Conservation (phyloP, 2,797 vertebrate species). For the Paguma larvata region DNA sequence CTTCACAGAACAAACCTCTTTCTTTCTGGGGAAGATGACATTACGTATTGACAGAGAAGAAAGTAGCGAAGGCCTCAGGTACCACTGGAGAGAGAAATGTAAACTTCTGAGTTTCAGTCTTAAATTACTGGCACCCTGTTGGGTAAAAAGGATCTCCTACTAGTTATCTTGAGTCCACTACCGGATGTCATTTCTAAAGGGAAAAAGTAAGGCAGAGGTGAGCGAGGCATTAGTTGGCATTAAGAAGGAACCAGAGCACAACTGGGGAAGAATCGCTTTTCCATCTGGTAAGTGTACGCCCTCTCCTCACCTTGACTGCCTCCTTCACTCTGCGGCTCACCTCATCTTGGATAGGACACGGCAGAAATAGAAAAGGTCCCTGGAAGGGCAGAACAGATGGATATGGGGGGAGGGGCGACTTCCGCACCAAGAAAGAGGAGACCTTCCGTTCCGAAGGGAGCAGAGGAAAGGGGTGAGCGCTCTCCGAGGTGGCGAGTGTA, state of each 20-base stretch:
- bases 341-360: slow-evolving; percentile 33
- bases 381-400: slow-evolving; percentile 68
- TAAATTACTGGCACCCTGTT: slow-evolving; percentile 34
- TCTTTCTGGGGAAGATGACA: not conserved
- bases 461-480: not conserved
- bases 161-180: not conserved
- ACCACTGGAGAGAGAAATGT: not conserved
- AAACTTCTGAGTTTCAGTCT: not conserved
- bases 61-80: not conserved
- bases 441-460: slow-evolving; percentile 45
- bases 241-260: not conserved
- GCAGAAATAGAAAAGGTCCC: slow-evolving; percentile 65
- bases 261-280: not conserved
- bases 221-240: not conserved
- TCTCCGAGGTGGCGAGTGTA: not conserved
- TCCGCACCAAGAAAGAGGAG: slow-evolving; percentile 45
- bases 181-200: slow-evolving; percentile 49
- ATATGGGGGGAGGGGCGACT: not conserved
- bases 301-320: not conserved
- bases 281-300: not conserved
- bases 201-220: not conserved
- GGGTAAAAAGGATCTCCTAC: not conserved
- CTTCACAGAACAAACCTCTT: not conserved
- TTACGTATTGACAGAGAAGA: not conserved
- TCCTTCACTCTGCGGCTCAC: slow-evolving; percentile 2